Conservation (phyloP, 2,888 invertebrate species). For the Diarsia rubi region DNA sequence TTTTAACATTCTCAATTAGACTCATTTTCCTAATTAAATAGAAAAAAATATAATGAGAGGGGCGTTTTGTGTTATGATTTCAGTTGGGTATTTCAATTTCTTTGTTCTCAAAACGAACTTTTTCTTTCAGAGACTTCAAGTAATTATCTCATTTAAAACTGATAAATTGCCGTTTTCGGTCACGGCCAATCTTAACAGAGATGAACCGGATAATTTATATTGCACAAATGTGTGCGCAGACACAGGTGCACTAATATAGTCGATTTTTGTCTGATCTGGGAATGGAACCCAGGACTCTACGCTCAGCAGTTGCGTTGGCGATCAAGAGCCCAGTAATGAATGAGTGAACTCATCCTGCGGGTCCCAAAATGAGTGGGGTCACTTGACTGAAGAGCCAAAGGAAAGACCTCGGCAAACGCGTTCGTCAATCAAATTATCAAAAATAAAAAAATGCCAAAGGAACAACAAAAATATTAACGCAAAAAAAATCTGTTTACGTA, state of each 20-base stretch:
- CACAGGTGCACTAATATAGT: no score
- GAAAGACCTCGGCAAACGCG: not conserved
- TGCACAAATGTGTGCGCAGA: no score
- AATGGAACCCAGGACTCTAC: no score
- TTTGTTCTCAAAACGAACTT: not conserved
- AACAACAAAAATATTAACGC: not conserved
- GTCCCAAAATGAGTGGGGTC: no score
- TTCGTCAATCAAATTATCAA: not conserved
- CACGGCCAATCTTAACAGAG: no score
- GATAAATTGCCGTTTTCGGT: no score
- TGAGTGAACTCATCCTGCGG: no score
- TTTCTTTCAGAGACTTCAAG: not conserved
- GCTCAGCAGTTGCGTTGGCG: no score
- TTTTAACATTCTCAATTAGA: constrained; percentile 19
- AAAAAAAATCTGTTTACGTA: constrained; percentile 22
- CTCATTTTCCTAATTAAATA: constrained; percentile 22
- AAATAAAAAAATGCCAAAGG: not conserved
- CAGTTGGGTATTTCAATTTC: not conserved
- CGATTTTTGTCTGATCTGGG: no score
- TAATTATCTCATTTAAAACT: not conserved
- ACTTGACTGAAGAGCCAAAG: not conserved
- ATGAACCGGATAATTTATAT: no score
- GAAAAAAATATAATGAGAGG: constrained; percentile 16
- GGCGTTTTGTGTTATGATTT: not conserved
- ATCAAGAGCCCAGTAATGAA: no score